Evolutionary conservation across 2,888 invertebrate species (phyloP).

Genomic region (Phengaris alcon): DNA sequence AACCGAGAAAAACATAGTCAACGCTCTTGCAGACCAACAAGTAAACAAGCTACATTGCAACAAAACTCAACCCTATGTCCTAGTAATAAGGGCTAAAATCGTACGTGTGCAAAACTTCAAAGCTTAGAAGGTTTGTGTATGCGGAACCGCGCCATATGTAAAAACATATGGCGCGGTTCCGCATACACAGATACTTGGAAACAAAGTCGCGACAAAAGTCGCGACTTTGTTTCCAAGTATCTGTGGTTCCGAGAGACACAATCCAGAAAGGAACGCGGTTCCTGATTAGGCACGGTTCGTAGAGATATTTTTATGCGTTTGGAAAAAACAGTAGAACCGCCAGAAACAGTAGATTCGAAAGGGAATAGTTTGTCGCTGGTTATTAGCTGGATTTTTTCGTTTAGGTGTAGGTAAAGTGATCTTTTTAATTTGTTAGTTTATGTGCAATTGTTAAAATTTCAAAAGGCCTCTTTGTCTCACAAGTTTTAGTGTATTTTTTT

Average conservation of each 20-base stretch:
- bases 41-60: neutral
- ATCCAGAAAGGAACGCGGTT: slow-evolving; percentile 53
- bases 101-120: neutral
- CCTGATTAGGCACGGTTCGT: slow-evolving; percentile 42
- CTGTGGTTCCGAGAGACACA: slow-evolving; percentile 53
- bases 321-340: neutral
- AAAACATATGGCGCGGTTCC: too few relatives aligned
- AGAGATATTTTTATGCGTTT: slow-evolving; percentile 33
- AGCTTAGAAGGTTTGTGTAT: slow-evolving; percentile 26
- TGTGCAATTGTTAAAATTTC: too few relatives aligned
- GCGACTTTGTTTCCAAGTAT: slow-evolving; percentile 51
- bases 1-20: neutral
- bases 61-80: neutral
- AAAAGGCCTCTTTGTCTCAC: too few relatives aligned
- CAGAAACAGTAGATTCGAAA: too few relatives aligned
- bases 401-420: too few relatives aligned
- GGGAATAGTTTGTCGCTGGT: too few relatives aligned
- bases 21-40: neutral
- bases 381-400: too few relatives aligned
- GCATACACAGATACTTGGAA: slow-evolving; percentile 51
- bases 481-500: too few relatives aligned
- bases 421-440: too few relatives aligned
- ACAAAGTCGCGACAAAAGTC: slow-evolving; percentile 44
- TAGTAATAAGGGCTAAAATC: neutral
- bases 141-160: slow-evolving; percentile 37